phyloP scores from a whole-genome alignment of 2,888 invertebrate species.

The Xylophagus ater region DNA sequence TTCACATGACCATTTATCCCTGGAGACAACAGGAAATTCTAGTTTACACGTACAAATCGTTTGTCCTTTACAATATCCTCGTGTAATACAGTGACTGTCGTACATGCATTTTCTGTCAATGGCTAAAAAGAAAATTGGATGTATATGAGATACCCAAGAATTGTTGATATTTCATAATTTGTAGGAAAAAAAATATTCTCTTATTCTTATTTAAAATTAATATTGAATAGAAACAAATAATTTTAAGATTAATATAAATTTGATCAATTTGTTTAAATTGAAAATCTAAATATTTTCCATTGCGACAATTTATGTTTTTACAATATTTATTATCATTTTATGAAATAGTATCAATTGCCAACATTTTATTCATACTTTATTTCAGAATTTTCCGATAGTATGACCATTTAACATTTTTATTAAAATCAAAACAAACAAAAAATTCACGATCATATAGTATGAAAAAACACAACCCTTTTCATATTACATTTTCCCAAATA shows the following conservation, averaged over 20 bases:
- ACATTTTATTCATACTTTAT: too few species aligned
- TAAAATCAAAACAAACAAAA: too few species aligned
- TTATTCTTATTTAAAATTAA: not conserved
- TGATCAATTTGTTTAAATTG: not conserved
- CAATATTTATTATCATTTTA: not conserved
- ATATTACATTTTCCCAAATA: too few species aligned
- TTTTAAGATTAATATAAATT: not conserved
- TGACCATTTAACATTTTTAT: too few species aligned
- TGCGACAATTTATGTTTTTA: not conserved
- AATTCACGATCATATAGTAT: too few species aligned
- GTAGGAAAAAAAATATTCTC: not conserved
- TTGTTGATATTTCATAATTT: too few species aligned
- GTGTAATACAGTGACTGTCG: conserved; percentile 20
- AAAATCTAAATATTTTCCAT: not conserved
- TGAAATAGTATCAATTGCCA: too few species aligned
- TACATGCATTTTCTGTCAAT: conserved; percentile 20
- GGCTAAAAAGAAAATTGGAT: conserved; percentile 14
- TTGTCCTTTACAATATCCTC: conserved; percentile 21
- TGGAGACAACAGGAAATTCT: conserved; percentile 18
- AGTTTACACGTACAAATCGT: conserved; percentile 20
- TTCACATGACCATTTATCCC: conserved; percentile 20
- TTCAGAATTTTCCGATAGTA: too few species aligned
- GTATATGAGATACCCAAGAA: too few species aligned
- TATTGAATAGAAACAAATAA: not conserved
- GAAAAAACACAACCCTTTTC: too few species aligned